Evolutionary conservation across 2,888 invertebrate genomes (phyloP), one percentile per base, ranked within the genome.

Genomic region (Cistogaster globosa): DNA sequence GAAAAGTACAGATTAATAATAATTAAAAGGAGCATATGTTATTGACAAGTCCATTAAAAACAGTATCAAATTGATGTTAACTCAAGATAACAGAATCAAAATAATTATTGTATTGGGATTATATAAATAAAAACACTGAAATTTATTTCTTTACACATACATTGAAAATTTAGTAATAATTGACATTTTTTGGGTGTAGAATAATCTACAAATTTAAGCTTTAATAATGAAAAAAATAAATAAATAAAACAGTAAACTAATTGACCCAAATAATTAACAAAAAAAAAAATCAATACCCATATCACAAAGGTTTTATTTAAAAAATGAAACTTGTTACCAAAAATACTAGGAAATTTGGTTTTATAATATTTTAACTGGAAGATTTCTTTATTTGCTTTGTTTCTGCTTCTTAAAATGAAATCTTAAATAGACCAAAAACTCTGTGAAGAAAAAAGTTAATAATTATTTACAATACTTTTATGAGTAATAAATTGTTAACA

Each of bases 11-110:
- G 90, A 89, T 18, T 53, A 53, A 53, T 18, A 88, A 89, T 90
- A 90, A 90, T 90, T 90, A 90, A 90, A 89, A 90, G 87, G 88
- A 88, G 88, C 89, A 90, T 89, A 88, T 88, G 86, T 81, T 84
- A 89, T 89, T 90, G 90, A 91, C 90, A 91, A 90, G 88, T 90
- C 90, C 90, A 91, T 91, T 91, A 90, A 90, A 90, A 89, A 74
- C 58, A 82, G 75, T 71, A 45, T 63, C 74, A 58, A 62, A 55
- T 55, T 80, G 81, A 85, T 85, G 68, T 74, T 65, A 78, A 69
- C 53, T 63, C 74, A 38, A 75, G 84, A 85, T 85, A 85, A 85
- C 65, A 71, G 58, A 78, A 71, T 81, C 68, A 69, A 69, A 71
- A 57, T 22, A 16, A 58, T 53, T 22, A 58, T 18, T 63, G 8